phyloP scores from a whole-genome alignment of 2,113 vertebrate species.

The Epinephelus cyanopodus region DNA sequence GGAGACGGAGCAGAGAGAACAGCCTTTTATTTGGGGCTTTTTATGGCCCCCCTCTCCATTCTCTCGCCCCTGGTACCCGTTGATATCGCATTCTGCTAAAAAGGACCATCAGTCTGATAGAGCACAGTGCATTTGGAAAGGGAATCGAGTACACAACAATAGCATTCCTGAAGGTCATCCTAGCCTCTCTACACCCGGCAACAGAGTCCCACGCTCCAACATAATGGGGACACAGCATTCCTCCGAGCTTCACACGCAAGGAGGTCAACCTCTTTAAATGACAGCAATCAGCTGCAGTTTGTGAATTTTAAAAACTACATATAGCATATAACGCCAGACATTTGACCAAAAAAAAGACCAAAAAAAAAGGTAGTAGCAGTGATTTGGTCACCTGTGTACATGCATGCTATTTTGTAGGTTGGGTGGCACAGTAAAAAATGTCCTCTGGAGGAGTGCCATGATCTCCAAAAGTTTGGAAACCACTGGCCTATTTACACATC shows the following conservation, averaged over 20 bases:
- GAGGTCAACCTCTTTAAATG: constrained; percentile 55
- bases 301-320: constrained; percentile 24
- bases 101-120: constrained; percentile 89
- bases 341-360: background rate
- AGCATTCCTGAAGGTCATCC: constrained; percentile 87
- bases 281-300: constrained; percentile 46
- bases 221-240: constrained; percentile 75
- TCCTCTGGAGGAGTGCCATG: background rate
- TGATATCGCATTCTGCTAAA: constrained; percentile 95
- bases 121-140: constrained; percentile 83
- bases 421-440: background rate
- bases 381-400: background rate
- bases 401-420: background rate
- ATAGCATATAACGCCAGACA: background rate
- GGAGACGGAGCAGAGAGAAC: constrained; percentile 87
- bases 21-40: constrained; percentile 87
- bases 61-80: constrained; percentile 75
- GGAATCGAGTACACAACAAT: constrained; percentile 83
- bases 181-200: constrained; percentile 74
- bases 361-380: background rate
- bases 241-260: constrained; percentile 55
- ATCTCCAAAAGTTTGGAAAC: background rate
- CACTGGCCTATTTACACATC: background rate
- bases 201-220: constrained; percentile 81
- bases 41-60: constrained; percentile 86